phyloP scores from a whole-genome alignment of 2,888 invertebrate species.

The Calliopum simillimum region DNA sequence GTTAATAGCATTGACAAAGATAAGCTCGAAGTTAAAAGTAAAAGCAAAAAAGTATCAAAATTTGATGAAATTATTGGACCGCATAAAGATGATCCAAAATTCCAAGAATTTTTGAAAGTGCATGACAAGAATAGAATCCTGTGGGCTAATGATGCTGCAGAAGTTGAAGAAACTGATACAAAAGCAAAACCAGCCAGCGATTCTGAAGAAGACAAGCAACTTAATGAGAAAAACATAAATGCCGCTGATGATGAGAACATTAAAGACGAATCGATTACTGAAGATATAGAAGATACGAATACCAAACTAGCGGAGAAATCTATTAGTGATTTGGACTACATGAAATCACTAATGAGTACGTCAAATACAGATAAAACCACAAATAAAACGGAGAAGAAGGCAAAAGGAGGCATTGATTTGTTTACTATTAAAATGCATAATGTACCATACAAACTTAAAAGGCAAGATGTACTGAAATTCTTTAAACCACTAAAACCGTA shows the following conservation, averaged over 20 bases:
- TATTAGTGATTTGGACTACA: conserved; percentile 85
- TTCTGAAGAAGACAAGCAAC: conserved; percentile 59
- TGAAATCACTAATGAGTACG: conserved; percentile 74
- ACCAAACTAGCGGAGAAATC: conserved; percentile 76
- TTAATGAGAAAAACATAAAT: conserved; percentile 46
- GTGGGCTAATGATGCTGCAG: conserved; percentile 71
- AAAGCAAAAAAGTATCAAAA: conserved; percentile 67
- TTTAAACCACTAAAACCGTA: conserved; percentile 83
- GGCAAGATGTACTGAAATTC: conserved; percentile 86
- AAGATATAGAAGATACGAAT: conserved; percentile 62
- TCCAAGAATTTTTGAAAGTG: conserved; percentile 89
- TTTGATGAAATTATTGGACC: conserved; percentile 77
- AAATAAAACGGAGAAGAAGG: conserved; percentile 61
- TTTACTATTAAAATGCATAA: conserved; percentile 81
- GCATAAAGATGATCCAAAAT: conserved; percentile 89
- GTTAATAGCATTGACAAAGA: conserved; percentile 62
- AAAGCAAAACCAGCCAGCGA: conserved; percentile 50
- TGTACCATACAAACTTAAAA: conserved; percentile 82
- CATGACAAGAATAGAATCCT: conserved; percentile 73
- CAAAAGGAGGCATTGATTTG: conserved; percentile 65
- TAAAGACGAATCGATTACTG: conserved; percentile 48
- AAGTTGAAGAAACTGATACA: conserved; percentile 40
- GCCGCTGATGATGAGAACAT: conserved; percentile 66
- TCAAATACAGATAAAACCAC: conserved; percentile 17
- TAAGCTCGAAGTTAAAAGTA: conserved; percentile 54